A percentile compares a stretch with the other conserved stretches of the same genome.
Evolutionary conservation across 2,888 invertebrate genomes (phyloP).

Genomic region (Drosophila colorata): DNA sequence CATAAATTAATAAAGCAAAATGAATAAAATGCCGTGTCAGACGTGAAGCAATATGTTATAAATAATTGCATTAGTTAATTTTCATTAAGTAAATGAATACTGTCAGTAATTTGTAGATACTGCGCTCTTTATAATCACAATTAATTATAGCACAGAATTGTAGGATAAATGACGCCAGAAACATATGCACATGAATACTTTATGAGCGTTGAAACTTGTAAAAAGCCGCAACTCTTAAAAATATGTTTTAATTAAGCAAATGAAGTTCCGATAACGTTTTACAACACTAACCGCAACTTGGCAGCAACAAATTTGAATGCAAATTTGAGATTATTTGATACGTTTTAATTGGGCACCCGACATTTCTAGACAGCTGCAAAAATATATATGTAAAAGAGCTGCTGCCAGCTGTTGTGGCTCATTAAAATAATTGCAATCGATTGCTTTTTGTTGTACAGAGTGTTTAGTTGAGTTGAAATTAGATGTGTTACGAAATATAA

Average conservation of each 20-base stretch:
- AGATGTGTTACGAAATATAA: neutral
- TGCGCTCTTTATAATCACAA: neutral
- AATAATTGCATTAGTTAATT: slow-evolving; percentile 18
- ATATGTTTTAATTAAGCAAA: neutral
- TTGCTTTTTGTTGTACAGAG: neutral
- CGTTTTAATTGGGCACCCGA: neutral
- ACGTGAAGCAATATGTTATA: neutral
- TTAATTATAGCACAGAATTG: neutral
- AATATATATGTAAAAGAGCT: neutral
- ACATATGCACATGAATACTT: neutral
- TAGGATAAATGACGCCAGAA: too few species aligned
- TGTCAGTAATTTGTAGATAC: neutral
- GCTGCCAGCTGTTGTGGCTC: neutral
- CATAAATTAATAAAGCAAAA: slow-evolving; percentile 20
- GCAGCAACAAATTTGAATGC: neutral
- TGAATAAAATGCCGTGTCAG: neutral
- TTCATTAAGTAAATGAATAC: neutral
- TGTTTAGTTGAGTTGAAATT: neutral
- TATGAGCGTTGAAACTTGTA: neutral
- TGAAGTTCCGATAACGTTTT: neutral
- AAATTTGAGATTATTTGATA: neutral
- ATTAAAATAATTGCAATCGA: slow-evolving; percentile 14
- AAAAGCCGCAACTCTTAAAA: neutral
- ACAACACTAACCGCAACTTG: neutral
- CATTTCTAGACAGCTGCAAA: neutral